These are phyloP conservation scores for Holocentrus rufus DNA, from an alignment of 2,797 vertebrate genomes.

Conservation along the genomic window DNA sequence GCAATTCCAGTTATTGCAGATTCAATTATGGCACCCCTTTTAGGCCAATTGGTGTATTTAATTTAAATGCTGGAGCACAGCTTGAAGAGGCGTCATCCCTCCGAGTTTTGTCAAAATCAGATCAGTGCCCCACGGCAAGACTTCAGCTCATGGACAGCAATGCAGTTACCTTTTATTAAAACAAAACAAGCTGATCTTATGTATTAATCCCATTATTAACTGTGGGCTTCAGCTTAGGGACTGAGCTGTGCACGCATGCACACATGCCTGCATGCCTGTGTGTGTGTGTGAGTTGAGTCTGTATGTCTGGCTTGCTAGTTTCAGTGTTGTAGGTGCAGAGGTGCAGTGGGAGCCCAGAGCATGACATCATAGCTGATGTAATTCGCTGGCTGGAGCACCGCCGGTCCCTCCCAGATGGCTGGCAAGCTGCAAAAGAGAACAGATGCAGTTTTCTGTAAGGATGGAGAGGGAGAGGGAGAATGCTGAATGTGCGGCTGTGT, in stretches of 20 bases:
- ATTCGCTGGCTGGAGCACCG: slow-evolving; percentile 57
- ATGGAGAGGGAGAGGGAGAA: slow-evolving; percentile 18
- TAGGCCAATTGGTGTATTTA: no score
- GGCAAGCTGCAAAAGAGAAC: slow-evolving; percentile 41
- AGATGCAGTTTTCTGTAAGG: slow-evolving; percentile 42
- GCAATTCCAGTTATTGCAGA: no score
- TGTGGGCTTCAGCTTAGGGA: neutral
- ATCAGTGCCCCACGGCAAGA: neutral
- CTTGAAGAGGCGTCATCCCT: neutral
- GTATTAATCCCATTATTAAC: slow-evolving; percentile 20
- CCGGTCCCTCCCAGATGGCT: slow-evolving; percentile 64
- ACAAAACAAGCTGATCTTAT: neutral
- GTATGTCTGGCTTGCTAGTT: slow-evolving; percentile 19
- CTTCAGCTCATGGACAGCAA: neutral
- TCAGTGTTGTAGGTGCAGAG: slow-evolving; percentile 49
- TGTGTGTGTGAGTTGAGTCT: slow-evolving; percentile 1
- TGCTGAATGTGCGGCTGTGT: slow-evolving; percentile 46
- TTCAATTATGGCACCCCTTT: no score
- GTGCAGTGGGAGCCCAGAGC: slow-evolving; percentile 50
- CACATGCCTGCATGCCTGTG: neutral
- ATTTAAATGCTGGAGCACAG: no score
- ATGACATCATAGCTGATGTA: slow-evolving; percentile 78
- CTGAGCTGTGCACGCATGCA: slow-evolving; percentile 7
- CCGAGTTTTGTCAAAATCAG: neutral
- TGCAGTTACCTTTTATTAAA: neutral